These are phyloP conservation scores for Drosophila ohnishii DNA, from an alignment of 1,140 invertebrate species.

Conservation along the genomic window DNA sequence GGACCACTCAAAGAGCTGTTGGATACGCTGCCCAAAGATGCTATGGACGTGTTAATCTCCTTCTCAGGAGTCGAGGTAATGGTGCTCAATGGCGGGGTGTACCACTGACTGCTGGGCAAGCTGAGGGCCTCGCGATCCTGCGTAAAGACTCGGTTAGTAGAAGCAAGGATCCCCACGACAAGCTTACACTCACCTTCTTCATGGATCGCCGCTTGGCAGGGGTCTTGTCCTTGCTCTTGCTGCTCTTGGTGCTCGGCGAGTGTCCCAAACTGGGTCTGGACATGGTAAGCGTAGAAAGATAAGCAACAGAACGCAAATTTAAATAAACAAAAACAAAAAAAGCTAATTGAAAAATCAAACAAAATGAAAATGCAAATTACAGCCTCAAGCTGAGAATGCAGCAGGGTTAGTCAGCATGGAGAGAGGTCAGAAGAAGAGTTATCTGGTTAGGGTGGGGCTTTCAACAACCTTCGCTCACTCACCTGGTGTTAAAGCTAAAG, in stretches of 20 bases:
- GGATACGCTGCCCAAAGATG: slow-evolving; percentile 68
- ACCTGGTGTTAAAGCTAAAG: slow-evolving; percentile 79
- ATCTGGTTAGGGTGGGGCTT: slow-evolving; percentile 11
- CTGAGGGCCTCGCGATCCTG: slow-evolving; percentile 76
- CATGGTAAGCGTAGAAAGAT: slow-evolving; percentile 42
- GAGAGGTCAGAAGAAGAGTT: slow-evolving; percentile 15
- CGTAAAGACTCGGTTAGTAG: background rate
- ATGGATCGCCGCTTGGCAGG: slow-evolving; percentile 75
- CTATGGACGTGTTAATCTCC: slow-evolving; percentile 65
- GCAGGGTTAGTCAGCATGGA: slow-evolving; percentile 12
- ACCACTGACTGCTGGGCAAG: slow-evolving; percentile 80
- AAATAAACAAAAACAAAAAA: slow-evolving; percentile 54
- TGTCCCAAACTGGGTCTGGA: slow-evolving; percentile 68
- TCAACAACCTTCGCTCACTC: slow-evolving; percentile 14
- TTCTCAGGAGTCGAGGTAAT: slow-evolving; percentile 80
- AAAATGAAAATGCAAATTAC: slow-evolving; percentile 40
- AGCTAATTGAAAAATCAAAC: slow-evolving; percentile 38
- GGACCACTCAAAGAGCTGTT: slow-evolving; percentile 69
- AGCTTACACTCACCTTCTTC: slow-evolving; percentile 66
- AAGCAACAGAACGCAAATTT: slow-evolving; percentile 43
- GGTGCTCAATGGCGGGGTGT: slow-evolving; percentile 74
- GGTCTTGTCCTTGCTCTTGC: slow-evolving; percentile 79
- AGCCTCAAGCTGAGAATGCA: slow-evolving; percentile 57
- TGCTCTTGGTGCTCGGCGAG: slow-evolving; percentile 76
- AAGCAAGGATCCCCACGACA: background rate